phyloP scores from a whole-genome alignment of 2,888 invertebrate species.

The Hesperia comma region DNA sequence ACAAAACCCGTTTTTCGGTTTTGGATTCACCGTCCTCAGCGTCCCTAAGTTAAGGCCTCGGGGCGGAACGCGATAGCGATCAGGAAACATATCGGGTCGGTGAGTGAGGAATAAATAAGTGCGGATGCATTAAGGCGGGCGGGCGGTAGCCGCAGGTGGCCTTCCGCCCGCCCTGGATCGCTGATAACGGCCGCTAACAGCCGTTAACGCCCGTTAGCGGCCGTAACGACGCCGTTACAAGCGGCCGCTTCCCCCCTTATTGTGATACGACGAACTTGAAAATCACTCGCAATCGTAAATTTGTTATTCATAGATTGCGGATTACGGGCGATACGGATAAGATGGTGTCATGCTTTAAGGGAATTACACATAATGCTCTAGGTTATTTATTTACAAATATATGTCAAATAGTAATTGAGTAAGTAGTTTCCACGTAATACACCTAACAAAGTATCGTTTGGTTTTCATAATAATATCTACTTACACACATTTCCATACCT shows the following conservation, averaged over 20 bases:
- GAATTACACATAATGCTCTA: too few relatives aligned
- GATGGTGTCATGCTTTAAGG: not conserved
- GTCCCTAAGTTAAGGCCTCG: slow-evolving; percentile 20
- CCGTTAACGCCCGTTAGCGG: slow-evolving; percentile 72
- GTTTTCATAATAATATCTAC: too few relatives aligned
- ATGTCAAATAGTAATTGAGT: too few relatives aligned
- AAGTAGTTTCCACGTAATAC: too few relatives aligned
- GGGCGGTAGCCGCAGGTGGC: slow-evolving; percentile 74
- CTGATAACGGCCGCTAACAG: slow-evolving; percentile 66
- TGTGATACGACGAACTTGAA: slow-evolving; percentile 55
- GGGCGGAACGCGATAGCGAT: slow-evolving; percentile 56
- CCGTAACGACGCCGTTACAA: slow-evolving; percentile 79
- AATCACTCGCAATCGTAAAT: slow-evolving; percentile 51
- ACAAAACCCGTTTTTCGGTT: slow-evolving; percentile 44
- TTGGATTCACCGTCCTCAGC: slow-evolving; percentile 38
- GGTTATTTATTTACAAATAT: too few relatives aligned
- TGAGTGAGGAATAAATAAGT: slow-evolving; percentile 76
- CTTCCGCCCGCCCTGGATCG: slow-evolving; percentile 72
- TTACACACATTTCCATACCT: too few relatives aligned
- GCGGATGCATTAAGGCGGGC: slow-evolving; percentile 80
- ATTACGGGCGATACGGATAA: slow-evolving; percentile 12
- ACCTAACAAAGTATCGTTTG: too few relatives aligned
- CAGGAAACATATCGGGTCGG: slow-evolving; percentile 73
- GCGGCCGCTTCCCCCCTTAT: slow-evolving; percentile 75
- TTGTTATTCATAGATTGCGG: slow-evolving; percentile 40